phyloP scores from a whole-genome alignment of 2,797 vertebrate genomes.

The Graptemys geographica region DNA sequence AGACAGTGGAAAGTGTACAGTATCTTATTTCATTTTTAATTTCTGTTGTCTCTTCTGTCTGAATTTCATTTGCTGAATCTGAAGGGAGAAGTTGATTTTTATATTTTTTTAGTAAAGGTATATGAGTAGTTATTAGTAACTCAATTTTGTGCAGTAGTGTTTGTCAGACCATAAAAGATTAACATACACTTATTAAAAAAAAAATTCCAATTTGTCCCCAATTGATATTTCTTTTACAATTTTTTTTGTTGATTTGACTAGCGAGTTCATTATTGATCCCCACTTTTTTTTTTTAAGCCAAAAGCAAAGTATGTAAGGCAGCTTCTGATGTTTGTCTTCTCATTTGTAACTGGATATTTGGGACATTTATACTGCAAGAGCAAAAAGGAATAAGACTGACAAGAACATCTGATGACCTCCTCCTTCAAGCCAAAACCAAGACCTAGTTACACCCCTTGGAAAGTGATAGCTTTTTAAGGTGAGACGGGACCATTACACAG shows the following conservation, averaged over 20 bases:
- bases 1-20: accelerated
- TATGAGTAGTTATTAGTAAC: not conserved
- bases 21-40: not conserved
- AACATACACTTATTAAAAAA: not conserved
- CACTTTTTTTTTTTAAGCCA: not conserved
- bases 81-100: not conserved
- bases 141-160: not conserved
- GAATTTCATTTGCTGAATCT: not conserved
- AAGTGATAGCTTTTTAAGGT: not conserved
- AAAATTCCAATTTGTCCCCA: not conserved
- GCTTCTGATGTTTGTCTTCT: not conserved
- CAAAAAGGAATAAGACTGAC: not conserved
- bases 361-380: not conserved
- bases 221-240: not conserved
- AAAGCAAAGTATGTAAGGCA: not conserved
- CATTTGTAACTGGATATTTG: not conserved
- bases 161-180: not conserved
- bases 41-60: not conserved
- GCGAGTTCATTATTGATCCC: not conserved
- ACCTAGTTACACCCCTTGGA: not conserved
- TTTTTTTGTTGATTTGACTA: accelerated
- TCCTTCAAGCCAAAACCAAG: not conserved
- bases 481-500: not conserved
- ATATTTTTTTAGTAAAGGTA: not conserved
- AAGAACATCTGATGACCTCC: not conserved